Conservation (phyloP, 2,888 invertebrate species). For the Brachylomia viminalis region DNA sequence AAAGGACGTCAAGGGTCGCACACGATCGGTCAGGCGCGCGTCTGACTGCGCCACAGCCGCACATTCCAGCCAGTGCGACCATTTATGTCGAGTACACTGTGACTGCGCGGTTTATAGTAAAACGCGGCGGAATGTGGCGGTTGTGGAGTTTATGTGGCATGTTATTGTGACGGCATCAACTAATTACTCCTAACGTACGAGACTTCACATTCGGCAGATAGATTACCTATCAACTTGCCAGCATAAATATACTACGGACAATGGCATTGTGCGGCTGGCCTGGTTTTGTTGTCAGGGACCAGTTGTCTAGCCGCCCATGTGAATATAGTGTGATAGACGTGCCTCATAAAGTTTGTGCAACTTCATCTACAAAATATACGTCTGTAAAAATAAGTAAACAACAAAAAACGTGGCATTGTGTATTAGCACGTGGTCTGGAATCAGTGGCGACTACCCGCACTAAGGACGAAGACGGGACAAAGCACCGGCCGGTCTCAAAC, state of each 20-base stretch:
- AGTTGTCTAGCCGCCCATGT: too few species aligned
- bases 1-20: constrained; percentile 36
- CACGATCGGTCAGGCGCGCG: constrained; percentile 17
- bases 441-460: background rate
- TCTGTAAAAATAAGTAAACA: too few species aligned
- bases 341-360: background rate
- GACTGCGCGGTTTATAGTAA: background rate
- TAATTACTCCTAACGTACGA: constrained; percentile 17
- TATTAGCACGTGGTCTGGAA: background rate
- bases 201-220: background rate
- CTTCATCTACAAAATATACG: constrained; percentile 2
- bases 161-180: constrained; percentile 13
- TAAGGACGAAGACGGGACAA: background rate
- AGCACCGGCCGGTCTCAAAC: constrained; percentile 14
- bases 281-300: background rate
- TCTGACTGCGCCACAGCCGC: background rate
- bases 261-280: background rate
- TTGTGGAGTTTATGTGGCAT: constrained; percentile 7
- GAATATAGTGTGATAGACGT: background rate
- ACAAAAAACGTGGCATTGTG: too few species aligned
- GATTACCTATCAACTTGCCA: constrained; percentile 16
- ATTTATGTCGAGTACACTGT: background rate
- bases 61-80: background rate
- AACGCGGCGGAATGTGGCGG: background rate
- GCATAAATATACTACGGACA: constrained; percentile 4